phyloP scores from a whole-genome alignment of 2,113 vertebrate genomes.

The Semnornis frantzii region DNA sequence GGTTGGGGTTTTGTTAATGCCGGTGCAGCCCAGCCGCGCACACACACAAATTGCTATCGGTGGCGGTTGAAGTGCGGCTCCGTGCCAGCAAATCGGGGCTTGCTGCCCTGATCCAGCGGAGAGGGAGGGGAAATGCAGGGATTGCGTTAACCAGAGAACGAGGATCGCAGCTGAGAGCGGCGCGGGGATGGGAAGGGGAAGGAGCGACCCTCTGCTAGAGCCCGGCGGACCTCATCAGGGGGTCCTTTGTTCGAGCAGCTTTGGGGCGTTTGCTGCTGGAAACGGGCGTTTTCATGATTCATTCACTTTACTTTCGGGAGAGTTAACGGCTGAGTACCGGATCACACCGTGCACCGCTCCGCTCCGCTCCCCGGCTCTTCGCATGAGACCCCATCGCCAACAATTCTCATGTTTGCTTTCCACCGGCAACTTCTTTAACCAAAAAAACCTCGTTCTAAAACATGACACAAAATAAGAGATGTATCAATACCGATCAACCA shows the following conservation, averaged over 20 bases:
- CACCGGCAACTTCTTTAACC: not conserved
- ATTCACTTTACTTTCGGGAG: not conserved
- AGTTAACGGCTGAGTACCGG: not conserved
- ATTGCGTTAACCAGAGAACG: not conserved
- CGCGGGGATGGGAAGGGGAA: not conserved
- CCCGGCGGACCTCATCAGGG: not conserved
- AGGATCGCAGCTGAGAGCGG: not conserved
- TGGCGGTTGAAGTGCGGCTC: not conserved
- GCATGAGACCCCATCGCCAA: not conserved
- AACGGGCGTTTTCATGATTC: not conserved
- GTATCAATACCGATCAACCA: fast-evolving
- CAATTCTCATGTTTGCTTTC: not conserved
- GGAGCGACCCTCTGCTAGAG: not conserved
- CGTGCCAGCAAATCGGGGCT: not conserved
- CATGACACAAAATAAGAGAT: no score
- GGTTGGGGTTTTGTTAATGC: not conserved
- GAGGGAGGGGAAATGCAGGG: not conserved
- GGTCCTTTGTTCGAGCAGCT: not conserved
- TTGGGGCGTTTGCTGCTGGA: not conserved
- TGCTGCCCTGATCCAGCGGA: not conserved
- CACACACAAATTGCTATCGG: not conserved
- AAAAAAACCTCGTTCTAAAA: not conserved
- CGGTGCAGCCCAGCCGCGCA: not conserved
- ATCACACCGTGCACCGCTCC: fast-evolving
- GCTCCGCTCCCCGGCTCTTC: not conserved